Evolutionary conservation across 2,888 invertebrate genomes (phyloP).

Genomic region (Noctua fimbriata): DNA sequence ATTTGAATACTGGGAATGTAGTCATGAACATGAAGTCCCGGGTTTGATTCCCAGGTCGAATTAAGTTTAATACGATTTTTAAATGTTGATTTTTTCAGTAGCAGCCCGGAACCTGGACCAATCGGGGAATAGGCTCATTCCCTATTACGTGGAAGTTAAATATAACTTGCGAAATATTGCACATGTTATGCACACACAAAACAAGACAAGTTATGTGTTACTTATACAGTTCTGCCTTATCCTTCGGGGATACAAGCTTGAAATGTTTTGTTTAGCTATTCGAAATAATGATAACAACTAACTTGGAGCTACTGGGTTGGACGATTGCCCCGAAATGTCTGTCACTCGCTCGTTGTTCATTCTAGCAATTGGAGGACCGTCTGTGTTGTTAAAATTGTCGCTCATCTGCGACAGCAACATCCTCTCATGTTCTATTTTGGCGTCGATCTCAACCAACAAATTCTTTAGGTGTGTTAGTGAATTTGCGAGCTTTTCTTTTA

Average conservation of each 20-base stretch:
- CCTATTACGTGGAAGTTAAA: no score
- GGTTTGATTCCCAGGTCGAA: no score
- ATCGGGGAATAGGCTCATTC: no score
- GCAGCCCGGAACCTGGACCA: no score
- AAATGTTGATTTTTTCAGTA: no score
- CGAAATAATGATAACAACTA: slow-evolving; percentile 7
- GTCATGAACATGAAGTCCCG: no score
- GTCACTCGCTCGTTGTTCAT: background rate
- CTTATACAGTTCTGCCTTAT: background rate
- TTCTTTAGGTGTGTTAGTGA: slow-evolving; percentile 15
- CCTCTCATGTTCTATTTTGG: slow-evolving; percentile 30
- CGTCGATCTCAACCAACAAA: slow-evolving; percentile 12
- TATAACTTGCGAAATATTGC: background rate
- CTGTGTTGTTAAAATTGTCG: background rate
- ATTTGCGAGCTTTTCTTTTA: slow-evolving; percentile 5
- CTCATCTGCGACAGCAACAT: slow-evolving; percentile 10
- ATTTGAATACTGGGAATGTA: no score
- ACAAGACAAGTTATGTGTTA: background rate
- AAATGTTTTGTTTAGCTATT: background rate
- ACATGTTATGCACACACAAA: no score
- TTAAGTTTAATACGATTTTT: no score
- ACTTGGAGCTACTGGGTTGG: background rate
- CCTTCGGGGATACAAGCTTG: background rate
- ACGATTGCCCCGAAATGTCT: background rate
- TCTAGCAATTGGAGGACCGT: background rate